These are phyloP conservation scores for Tiphia femorata DNA, from an alignment of 2,888 invertebrate genomes.

Conservation along the genomic window DNA sequence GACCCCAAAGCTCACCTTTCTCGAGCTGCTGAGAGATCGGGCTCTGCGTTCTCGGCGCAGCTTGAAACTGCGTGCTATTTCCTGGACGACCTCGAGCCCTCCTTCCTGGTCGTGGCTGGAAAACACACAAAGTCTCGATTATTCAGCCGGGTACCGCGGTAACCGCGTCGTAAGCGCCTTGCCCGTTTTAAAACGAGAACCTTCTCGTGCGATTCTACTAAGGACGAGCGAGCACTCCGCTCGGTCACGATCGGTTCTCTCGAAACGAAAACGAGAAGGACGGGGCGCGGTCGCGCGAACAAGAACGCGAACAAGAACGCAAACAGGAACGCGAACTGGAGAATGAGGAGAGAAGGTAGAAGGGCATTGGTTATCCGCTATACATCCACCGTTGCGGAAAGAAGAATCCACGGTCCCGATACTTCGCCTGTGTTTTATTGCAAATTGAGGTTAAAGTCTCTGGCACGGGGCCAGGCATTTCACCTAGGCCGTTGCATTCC, in stretches of 20 bases:
- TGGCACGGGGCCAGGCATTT: conserved; percentile 61
- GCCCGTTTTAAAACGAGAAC: no score
- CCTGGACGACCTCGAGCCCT: conserved; percentile 65
- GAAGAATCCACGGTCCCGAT: conserved; percentile 5
- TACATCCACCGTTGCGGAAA: no score
- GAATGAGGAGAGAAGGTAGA: not conserved
- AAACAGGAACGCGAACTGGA: not conserved
- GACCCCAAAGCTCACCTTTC: no score
- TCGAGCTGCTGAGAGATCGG: conserved; percentile 62
- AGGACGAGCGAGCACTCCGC: no score
- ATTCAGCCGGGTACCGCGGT: conserved; percentile 2
- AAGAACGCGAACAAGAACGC: no score
- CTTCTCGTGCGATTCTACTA: no score
- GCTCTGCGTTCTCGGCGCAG: conserved; percentile 59
- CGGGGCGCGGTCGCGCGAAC: no score
- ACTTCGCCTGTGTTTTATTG: conserved; percentile 54
- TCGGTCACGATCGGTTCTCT: no score
- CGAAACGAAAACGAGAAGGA: no score
- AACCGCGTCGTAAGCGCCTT: no score
- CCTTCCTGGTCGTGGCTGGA: conserved; percentile 63
- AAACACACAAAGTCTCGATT: conserved; percentile 25
- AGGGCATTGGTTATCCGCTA: not conserved
- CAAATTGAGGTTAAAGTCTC: conserved; percentile 65
- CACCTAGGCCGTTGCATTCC: conserved; percentile 53
- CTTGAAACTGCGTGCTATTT: conserved; percentile 57